A percentile compares a stretch with the other conserved stretches of the same genome.
These are phyloP conservation scores for Molossus alvarezi DNA, from an alignment of 2,797 vertebrate genomes.

Conservation along the genomic window DNA sequence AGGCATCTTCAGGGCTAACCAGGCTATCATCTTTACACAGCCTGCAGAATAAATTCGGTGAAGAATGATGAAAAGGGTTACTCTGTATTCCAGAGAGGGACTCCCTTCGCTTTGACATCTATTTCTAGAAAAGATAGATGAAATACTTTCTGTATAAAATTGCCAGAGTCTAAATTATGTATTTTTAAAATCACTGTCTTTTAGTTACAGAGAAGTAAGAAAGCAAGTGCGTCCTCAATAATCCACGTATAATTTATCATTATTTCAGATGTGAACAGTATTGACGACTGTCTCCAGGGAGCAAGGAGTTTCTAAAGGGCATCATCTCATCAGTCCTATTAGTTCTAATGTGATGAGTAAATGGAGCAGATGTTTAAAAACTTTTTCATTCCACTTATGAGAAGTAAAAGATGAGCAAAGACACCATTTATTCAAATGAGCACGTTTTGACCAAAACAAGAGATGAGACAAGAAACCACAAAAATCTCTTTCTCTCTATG, in stretches of 20 bases:
- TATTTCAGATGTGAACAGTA: conserved; percentile 65
- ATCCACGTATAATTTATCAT: conserved; percentile 74
- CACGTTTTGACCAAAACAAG: neutral
- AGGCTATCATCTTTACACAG: neutral
- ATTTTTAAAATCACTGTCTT: conserved; percentile 59
- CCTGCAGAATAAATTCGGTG: conserved; percentile 27
- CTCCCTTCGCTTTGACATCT: neutral
- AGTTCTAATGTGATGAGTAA: neutral
- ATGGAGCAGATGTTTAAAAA: neutral
- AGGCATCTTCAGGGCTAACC: neutral
- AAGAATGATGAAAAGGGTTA: neutral
- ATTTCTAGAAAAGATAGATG: conserved; percentile 58
- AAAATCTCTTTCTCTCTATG: neutral
- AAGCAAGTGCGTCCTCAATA: conserved; percentile 24
- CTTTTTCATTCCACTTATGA: neutral
- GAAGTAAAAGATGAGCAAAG: conserved; percentile 38
- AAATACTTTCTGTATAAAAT: conserved; percentile 43
- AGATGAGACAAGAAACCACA: neutral
- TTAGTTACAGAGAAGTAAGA: conserved; percentile 57
- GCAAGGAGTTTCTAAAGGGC: conserved; percentile 9
- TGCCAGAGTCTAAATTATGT: conserved; percentile 67
- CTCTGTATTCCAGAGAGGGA: neutral
- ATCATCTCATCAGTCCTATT: conserved; percentile 27
- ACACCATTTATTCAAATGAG: neutral
- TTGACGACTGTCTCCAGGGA: conserved; percentile 52